Evolutionary conservation across 2,797 vertebrate species (phyloP), one percentile per base, ranked within the genome.

Genomic region (Triplophysa yarkandensis): DNA sequence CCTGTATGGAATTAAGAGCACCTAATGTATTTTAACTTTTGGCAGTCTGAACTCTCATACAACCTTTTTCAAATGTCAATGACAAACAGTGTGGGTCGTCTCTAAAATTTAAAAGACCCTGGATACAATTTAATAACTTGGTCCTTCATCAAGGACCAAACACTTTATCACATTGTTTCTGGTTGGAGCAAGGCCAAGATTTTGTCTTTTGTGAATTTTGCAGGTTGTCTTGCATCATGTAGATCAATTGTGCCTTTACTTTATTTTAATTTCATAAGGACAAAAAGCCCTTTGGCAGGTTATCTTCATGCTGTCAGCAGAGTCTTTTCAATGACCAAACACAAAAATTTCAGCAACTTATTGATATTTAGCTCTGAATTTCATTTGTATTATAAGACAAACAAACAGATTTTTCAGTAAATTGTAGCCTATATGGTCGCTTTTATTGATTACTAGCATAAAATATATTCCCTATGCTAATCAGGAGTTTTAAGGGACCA

Each of bases 1-100:
- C 30, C 34, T 19, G 36, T 30, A 55, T 68, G 60, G 27, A 44
- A 74, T 34, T 65, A 65, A 32, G 11, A 64, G 13, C 43, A 44
- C 63, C 25, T 61, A 44, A 58, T 67, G 54, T 28, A 62, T 62
- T 60, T 73, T 62, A 73, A 67, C 32, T n/a, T 72, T 64, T 30
- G 23, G 54, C 27, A 74, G 36, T 9, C 3, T 32, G 34, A 41
- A 19, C 46, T 55, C 27, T 61, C 27, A 48, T 16, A 65, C 25
- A n/a, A n/a, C n/a, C n/a, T n/a, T n/a, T n/a, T n/a, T n/a, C n/a
- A n/a, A n/a, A n/a, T 41, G 23, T 17, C 58, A 63, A 23, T 63
- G 23, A 54, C 19, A 50, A 50, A 50, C n/a, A 21, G 9, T 7
- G 19, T 8, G 9, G 19, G 19, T 8, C 6, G 8, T 21, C 46